Percentiles rank a stretch among this genome's conserved stretches.
These are phyloP conservation scores for Polymixis lichenea DNA, from an alignment of 2,888 invertebrate species.

Conservation along the genomic window DNA sequence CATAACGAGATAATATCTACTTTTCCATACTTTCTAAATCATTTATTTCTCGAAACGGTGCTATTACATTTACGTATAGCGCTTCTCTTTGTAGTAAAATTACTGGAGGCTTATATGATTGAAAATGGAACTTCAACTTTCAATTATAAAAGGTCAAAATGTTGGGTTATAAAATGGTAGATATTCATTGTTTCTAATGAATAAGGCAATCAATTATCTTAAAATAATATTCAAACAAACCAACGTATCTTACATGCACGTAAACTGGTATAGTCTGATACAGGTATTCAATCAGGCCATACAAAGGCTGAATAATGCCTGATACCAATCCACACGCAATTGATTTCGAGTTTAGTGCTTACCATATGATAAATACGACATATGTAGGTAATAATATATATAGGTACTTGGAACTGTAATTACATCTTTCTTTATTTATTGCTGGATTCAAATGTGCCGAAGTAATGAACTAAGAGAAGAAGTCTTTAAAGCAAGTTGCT, in stretches of 20 bases:
- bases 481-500: neutral
- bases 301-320: constrained; percentile 21
- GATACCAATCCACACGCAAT: constrained; percentile 35
- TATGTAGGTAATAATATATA: no score
- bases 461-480: neutral
- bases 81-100: neutral
- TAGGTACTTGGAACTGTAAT: no score
- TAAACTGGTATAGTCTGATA: constrained; percentile 10
- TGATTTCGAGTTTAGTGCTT: constrained; percentile 32
- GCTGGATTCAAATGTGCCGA: neutral
- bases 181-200: constrained; percentile 14
- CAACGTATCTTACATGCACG: neutral
- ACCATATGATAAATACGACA: constrained; percentile 3
- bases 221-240: constrained; percentile 24
- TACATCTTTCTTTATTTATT: no score
- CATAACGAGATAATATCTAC: no score
- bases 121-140: constrained; percentile 6
- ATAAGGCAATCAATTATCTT: constrained; percentile 2
- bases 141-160: constrained; percentile 16
- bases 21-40: neutral
- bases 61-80: neutral
- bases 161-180: neutral
- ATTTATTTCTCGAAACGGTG: neutral
- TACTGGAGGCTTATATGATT: neutral
- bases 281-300: constrained; percentile 39